Base-by-base conservation (phyloP, 2,888 invertebrate species). In the Lydus trimaculatus region DNA sequence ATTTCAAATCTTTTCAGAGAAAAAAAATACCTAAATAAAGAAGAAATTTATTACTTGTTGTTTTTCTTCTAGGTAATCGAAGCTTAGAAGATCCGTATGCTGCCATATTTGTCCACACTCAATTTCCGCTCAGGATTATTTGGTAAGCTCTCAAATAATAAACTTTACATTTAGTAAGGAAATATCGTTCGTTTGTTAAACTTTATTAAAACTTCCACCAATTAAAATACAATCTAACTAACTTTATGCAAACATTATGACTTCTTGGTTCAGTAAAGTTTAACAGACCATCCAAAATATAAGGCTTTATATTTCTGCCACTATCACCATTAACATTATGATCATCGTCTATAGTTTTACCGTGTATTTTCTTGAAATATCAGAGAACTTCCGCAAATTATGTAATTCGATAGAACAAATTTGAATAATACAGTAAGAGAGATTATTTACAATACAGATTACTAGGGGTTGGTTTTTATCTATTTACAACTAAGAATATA, bases 61-160 rank as follows among this genome's bases (percentile, higher is more conserved):
- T 28, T 36, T 48, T 17, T 66, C 52, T 83, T 79, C 13, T 83
- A 92, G 92, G 92, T 76, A 91, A 92, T 84, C 89, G 92, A 78
- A 92, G 92, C 82, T 85, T 91, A 82, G 92, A 92, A 84, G 92
- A 92, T 78, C 92, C 86, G 91, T 96, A 94, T 31, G 93, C 66
- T 93, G 94, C 84, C 96, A 96, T 87, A 95, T 94, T 75, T 93
- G 94, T 78, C 93, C 94, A 95, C 95, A 9, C 87, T 96, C 72
- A 96, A 96, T 86, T 96, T 92, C 83, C 90, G 96, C 31, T 88
- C 96, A n/a, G 95, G 95, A n/a, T 91, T 94, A 77, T 87, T 95
- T 71, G 95, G 96, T 95, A 85, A 89, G 88, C 86, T 61, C 7
- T 15, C 31, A 43, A 43, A 33, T n/a, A n/a, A n/a, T 7, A 3